Base-by-base conservation (phyloP, 2,797 vertebrate species). In the Fistularia tabacaria region DNA sequence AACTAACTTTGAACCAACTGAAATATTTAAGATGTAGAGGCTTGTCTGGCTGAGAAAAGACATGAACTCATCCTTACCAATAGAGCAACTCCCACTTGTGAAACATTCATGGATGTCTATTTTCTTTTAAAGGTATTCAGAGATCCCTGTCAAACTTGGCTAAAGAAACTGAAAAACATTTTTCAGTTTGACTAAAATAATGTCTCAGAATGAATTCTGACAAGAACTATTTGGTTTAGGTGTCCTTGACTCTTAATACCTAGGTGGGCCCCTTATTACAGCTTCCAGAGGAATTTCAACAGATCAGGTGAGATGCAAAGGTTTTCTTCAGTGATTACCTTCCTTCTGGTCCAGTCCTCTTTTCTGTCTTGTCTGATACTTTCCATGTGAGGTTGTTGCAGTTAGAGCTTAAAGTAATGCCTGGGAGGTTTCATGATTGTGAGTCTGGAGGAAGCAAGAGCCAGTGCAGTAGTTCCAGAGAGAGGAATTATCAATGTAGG, bases 291-390 rank as follows among this genome's bases (percentile, higher is more conserved):
- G 76, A 74, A 75, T 65, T 74, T 73, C 57, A 45, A 59, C 49
- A 44, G 63, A 75, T 57, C 15, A 56, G 56, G 49, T 38, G 12
- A 2, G 38, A 76, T 51, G 13, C 39, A 57, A 72, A 79, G 69
- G 59, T 65, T 60, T 7, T 46, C 8, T 46, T 46, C 47, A 62
- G 62, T 54, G 54, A 65, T 83, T 73, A 79, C 78, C 80, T 83
- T 83, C 73, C 81, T 77, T 69, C 73, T 74, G 76, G 79, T 76
- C 72, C 10, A 59, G 57, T 73, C 67, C 58, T 73, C 62, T 67
- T 51, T 47, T 60, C 53, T 57, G 44, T 39, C 50, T 54, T 57
- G 36, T 12, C 46, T 82, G 71, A 83, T 83, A 55, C 53, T 71
- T 85, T 71, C 66, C 82, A 83, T 77, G 71, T 81, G 80, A 66